Percentiles rank a stretch among this genome's conserved stretches.
These are phyloP conservation scores for Cactoblastis cactorum DNA, from an alignment of 2,888 invertebrate genomes.

Conservation along the genomic window DNA sequence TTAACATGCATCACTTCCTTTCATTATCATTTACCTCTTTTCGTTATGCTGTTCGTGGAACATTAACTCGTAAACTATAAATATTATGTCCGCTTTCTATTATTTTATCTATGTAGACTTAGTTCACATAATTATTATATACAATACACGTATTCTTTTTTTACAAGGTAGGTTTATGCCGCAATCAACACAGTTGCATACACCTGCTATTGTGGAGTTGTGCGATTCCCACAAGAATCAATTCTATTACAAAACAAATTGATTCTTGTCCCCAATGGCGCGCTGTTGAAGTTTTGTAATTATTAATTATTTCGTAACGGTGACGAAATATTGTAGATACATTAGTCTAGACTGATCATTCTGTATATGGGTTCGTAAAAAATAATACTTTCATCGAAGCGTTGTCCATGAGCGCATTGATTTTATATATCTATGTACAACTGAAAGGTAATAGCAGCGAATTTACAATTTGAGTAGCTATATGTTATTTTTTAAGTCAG, in stretches of 20 bases:
- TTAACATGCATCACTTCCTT: background rate
- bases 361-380: too few relatives aligned
- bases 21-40: background rate
- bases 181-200: slow-evolving; percentile 6
- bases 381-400: too few relatives aligned
- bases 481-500: too few relatives aligned
- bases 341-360: background rate
- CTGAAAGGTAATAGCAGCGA: too few relatives aligned
- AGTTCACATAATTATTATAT: background rate
- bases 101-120: background rate
- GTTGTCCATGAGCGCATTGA: too few relatives aligned
- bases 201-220: slow-evolving; percentile 11
- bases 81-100: background rate
- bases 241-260: slow-evolving; percentile 28
- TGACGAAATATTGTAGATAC: background rate
- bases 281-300: slow-evolving; percentile 1
- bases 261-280: slow-evolving; percentile 6
- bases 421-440: too few relatives aligned
- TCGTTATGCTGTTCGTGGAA: background rate
- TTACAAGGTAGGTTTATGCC: background rate
- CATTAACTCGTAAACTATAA: background rate
- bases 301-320: background rate
- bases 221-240: slow-evolving; percentile 31
- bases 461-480: too few relatives aligned
- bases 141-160: background rate